Conservation (phyloP, 2,113 vertebrate genomes). For the Astatoreochromis straeleni region DNA sequence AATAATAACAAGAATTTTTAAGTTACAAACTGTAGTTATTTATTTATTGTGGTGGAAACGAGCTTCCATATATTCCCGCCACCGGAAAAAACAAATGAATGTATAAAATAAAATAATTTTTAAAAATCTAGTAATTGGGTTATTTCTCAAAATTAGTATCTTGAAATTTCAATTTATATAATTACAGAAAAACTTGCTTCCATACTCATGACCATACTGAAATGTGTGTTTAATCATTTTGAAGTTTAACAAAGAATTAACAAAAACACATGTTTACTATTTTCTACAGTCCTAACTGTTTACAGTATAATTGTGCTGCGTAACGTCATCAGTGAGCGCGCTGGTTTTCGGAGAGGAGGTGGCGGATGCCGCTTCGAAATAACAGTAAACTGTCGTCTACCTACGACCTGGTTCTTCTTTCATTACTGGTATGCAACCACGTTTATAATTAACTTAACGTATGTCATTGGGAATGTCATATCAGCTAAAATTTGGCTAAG, state of each 20-base stretch:
- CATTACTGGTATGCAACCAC: constrained; percentile 34
- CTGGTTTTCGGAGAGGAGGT: constrained; percentile 13
- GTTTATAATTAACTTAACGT: not conserved
- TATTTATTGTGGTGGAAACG: not conserved
- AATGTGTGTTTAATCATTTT: not conserved
- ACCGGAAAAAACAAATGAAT: not conserved
- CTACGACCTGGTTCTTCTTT: not conserved
- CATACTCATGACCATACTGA: not conserved
- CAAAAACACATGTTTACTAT: not conserved
- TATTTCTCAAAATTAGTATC: not conserved
- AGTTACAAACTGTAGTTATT: not conserved
- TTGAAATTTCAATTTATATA: not conserved
- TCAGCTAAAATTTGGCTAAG: not conserved
- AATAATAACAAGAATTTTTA: not conserved
- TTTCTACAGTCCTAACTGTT: not conserved
- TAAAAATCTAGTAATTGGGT: not conserved
- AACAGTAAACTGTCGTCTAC: not conserved
- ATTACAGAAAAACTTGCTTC: not conserved
- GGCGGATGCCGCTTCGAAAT: constrained; percentile 45
- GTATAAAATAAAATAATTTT: not conserved
- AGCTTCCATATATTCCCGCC: not conserved
- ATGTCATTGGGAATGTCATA: not conserved
- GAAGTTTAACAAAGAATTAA: not conserved
- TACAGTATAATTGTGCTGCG: not conserved
- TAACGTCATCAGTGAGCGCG: constrained; percentile 44